Conservation (phyloP, 2,113 vertebrate genomes). For the Uropsilus gracilis region DNA sequence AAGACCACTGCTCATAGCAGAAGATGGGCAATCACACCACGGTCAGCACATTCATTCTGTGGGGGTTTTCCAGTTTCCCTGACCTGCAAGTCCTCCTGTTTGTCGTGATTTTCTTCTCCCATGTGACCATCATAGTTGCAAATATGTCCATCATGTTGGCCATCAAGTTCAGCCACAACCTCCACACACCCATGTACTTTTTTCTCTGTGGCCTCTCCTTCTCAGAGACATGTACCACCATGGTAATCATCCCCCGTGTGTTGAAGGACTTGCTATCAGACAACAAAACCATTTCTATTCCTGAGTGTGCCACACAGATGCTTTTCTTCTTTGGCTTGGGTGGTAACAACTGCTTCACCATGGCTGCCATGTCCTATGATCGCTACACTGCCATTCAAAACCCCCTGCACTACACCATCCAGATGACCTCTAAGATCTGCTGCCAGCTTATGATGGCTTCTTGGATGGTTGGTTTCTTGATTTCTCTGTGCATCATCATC, state of each 20-base stretch:
- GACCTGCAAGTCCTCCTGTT: constrained; percentile 53
- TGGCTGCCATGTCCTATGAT: constrained; percentile 75
- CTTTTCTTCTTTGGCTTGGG: constrained; percentile 66
- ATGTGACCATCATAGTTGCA: constrained; percentile 41
- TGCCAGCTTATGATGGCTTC: constrained; percentile 36
- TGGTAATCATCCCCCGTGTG: constrained; percentile 62
- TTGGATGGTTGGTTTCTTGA: constrained; percentile 43
- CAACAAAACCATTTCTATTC: constrained; percentile 66
- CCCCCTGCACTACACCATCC: constrained; percentile 54
- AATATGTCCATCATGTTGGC: constrained; percentile 52
- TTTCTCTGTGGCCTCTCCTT: constrained; percentile 67
- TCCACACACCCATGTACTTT: constrained; percentile 68
- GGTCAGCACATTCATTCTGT: constrained; percentile 43
- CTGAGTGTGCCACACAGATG: constrained; percentile 70
- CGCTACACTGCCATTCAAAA: constrained; percentile 45
- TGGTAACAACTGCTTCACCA: constrained; percentile 65
- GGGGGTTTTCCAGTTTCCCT: constrained; percentile 67
- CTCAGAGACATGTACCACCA: constrained; percentile 69
- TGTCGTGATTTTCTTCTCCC: constrained; percentile 37
- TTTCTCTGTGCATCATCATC: constrained; percentile 6
- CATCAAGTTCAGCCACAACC: constrained; percentile 58
- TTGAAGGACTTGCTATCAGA: constrained; percentile 62
- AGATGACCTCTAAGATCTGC: constrained; percentile 49
- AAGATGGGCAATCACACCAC: constrained; percentile 31
- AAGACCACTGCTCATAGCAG: background rate